These are phyloP conservation scores for Esperia sulphurella DNA, from an alignment of 2,888 invertebrate species.

Conservation along the genomic window DNA sequence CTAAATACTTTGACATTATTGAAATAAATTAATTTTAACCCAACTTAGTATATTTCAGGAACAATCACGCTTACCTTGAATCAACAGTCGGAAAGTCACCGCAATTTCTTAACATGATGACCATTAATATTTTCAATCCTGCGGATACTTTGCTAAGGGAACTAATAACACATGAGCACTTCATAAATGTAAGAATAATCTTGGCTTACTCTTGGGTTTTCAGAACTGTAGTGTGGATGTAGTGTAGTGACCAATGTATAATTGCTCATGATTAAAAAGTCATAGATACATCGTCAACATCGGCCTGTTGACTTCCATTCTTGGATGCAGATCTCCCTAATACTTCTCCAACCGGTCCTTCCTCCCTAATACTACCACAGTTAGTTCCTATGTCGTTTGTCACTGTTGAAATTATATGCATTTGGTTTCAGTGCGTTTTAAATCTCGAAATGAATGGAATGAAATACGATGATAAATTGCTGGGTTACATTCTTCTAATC, in stretches of 20 bases:
- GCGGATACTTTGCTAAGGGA: conserved; percentile 38
- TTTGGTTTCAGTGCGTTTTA: conserved; percentile 37
- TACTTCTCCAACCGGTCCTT: too few relatives aligned
- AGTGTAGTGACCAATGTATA: too few relatives aligned
- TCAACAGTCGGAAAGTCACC: conserved; percentile 25
- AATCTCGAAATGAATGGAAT: conserved; percentile 23
- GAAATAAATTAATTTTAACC: conserved; percentile 5
- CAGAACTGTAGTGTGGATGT: too few relatives aligned
- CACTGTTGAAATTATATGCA: neutral
- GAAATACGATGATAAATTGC: conserved; percentile 27
- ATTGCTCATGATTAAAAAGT: too few relatives aligned
- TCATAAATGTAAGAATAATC: conserved; percentile 43
- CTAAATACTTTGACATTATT: too few relatives aligned
- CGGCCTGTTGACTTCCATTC: too few relatives aligned
- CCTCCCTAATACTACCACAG: too few relatives aligned
- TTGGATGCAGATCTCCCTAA: too few relatives aligned
- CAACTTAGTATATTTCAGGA: conserved; percentile 29
- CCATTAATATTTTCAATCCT: conserved; percentile 32
- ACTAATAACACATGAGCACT: conserved; percentile 38
- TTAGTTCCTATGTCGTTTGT: neutral
- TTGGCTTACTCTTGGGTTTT: too few relatives aligned
- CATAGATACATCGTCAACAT: too few relatives aligned
- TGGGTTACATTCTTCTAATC: conserved; percentile 40
- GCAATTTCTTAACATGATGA: conserved; percentile 33
- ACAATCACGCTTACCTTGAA: conserved; percentile 36